Evolutionary conservation across 2,797 vertebrate genomes (phyloP), one percentile per base, ranked within the genome.

Genomic region (Enteromius afrohamiltoni): DNA sequence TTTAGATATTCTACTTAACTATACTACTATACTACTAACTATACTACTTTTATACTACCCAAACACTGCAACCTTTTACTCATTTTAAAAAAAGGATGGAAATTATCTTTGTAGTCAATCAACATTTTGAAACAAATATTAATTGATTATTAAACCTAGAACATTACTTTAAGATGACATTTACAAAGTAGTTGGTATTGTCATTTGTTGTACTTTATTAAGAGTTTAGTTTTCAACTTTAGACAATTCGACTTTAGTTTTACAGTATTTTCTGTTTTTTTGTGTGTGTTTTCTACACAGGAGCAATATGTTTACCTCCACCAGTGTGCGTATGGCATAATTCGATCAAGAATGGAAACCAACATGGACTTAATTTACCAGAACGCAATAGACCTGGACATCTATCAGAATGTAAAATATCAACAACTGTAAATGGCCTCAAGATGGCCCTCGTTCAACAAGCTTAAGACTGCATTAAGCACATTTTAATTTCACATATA

Each of bases 291-390:
- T 83, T 87, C 31, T 73, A 34, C 83, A 76, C 93, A 99, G 98
- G 97, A 97, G 87, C 98, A 99, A 89, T 99, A 97, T 1, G 92
- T 99, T 83, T 99, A 97, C 93, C 90, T 99, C 90, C 97, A 98
- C 91, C 96, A 97, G 89, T 99, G 97, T 85, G 96, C 97, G 75
- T 88, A 97, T 93, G 97, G 99, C 89, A 94, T 98, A 83, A 97
- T 99, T 91, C 94, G 92, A 90, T 95, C 97, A 42, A 96, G 96
- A 92, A 97, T 93, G 31, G 95, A 96, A 83, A 96, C 92, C 71
- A 97, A 96, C 8, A 93, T 95, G 85, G 94, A 95, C 87, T 89
- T 95, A 51, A 98, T 99, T 91, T 99, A 99, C 91, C 97, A 98
- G 92, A 99, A 99, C 51, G 78, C 93, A 0, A 93, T 93, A 1